Percentiles rank a stretch among this genome's conserved stretches.
These are phyloP conservation scores for Nezara viridula DNA, from an alignment of 2,888 invertebrate genomes.

Conservation along the genomic window DNA sequence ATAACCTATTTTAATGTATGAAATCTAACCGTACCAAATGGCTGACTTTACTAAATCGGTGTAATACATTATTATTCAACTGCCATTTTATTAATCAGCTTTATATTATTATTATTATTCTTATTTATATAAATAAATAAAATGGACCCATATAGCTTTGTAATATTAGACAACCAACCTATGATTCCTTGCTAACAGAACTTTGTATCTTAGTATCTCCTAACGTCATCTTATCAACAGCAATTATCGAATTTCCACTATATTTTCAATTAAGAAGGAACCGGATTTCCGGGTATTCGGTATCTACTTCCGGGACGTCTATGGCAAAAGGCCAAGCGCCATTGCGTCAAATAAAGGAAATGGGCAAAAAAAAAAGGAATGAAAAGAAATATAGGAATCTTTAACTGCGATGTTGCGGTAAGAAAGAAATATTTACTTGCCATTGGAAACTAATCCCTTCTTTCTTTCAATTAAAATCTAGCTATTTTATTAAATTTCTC, in stretches of 20 bases:
- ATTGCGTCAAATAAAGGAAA: conserved; percentile 48
- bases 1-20: too few species aligned
- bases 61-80: too few species aligned
- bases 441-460: neutral
- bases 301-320: conserved; percentile 22
- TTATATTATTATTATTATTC: too few species aligned
- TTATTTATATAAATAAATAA: too few species aligned
- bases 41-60: too few species aligned
- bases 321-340: conserved; percentile 9
- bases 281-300: neutral
- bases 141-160: too few species aligned
- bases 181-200: too few species aligned
- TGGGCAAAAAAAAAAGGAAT: neutral
- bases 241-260: neutral
- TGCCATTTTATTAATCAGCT: too few species aligned
- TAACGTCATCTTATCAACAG: neutral
- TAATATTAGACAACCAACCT: too few species aligned
- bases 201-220: too few species aligned
- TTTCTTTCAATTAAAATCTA: neutral
- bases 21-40: too few species aligned
- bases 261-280: neutral
- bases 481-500: too few species aligned
- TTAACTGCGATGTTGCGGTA: neutral
- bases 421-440: neutral
- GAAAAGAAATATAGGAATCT: neutral